These are phyloP conservation scores for Ariolimax columbianus DNA, from an alignment of 2,888 invertebrate genomes.

Conservation along the genomic window DNA sequence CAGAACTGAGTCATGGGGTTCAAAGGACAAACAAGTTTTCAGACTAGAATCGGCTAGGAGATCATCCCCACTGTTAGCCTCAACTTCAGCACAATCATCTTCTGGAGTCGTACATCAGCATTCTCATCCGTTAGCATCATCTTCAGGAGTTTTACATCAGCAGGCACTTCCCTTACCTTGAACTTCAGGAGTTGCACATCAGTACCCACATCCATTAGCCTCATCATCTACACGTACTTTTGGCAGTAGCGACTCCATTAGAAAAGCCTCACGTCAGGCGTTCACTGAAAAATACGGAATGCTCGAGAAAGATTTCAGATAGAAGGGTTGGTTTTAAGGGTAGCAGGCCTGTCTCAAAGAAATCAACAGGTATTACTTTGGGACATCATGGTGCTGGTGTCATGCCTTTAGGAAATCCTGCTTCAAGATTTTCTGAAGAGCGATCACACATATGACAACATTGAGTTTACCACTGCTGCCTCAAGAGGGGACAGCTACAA, in stretches of 20 bases:
- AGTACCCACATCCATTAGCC: neutral
- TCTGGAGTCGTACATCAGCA: neutral
- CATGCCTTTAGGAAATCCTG: constrained; percentile 5
- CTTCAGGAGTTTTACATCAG: neutral
- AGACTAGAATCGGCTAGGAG: constrained; percentile 39
- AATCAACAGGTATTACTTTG: neutral
- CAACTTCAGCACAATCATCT: neutral
- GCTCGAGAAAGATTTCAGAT: constrained; percentile 47
- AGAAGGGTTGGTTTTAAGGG: constrained; percentile 48
- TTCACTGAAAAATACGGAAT: constrained; percentile 42
- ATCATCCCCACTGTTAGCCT: neutral
- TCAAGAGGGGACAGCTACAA: constrained; percentile 33
- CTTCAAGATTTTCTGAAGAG: neutral
- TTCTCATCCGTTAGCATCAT: constrained; percentile 5
- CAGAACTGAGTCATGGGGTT: constrained; percentile 41
- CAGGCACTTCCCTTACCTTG: neutral
- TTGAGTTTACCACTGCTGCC: constrained; percentile 52
- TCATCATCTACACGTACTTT: constrained; percentile 6
- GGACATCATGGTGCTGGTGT: neutral
- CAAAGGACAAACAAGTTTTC: constrained; percentile 44
- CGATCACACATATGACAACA: constrained; percentile 53
- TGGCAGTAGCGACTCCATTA: constrained; percentile 40
- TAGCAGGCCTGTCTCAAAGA: constrained; percentile 13
- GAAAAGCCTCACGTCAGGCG: constrained; percentile 19
- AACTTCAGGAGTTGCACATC: neutral